Base-by-base conservation (phyloP, 2,888 invertebrate genomes). In the Lasiommata megera region DNA sequence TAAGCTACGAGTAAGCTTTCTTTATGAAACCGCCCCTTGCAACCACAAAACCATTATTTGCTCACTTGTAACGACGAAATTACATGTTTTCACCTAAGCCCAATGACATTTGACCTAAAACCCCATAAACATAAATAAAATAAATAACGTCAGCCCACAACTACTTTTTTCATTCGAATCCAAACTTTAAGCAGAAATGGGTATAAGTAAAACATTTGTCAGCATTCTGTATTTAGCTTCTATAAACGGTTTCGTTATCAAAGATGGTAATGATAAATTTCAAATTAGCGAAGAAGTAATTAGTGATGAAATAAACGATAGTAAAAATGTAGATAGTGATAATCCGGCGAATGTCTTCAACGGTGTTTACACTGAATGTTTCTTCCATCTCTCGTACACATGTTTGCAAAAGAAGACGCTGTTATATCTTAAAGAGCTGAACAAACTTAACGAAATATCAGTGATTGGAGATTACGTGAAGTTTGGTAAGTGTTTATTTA, bases 351-450 rank as follows among this genome's bases (percentile, higher is more conserved):
- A 91, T 79, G 81, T 84, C 34, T 79, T 93, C 67, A 76, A 91
- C 73, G 82, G 92, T 70, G 83, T 93, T 65, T 91, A 93, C 78
- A 60, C 83, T 38, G 82, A 93, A 62, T 94, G 93, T 68, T 77
- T 93, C 43, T 55, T 92, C 23, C 86, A 89, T 66, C 72, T 93
- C 1, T 93, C 93, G 0, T 88, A 92, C 57, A 73, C 80, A 23
- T 94, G 93, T 68, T 77, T 93, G 18, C 93, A 92, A 70, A 92
- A 84, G 62, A 92, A 93, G 67, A 88, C 93, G 1, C 77, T 93
- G 7, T 68, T 91, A 44, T 93, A 93, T 76, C 72, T 94, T 59
- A 92, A 92, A 56, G 83, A 90, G 16, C 74, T 94, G 1, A 90
- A 91, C 60, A 80, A 82, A 44, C 72, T 93, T 51, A 84, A 90